phyloP scores from a whole-genome alignment of 2,888 invertebrate genomes.

The Branchellion lobata region DNA sequence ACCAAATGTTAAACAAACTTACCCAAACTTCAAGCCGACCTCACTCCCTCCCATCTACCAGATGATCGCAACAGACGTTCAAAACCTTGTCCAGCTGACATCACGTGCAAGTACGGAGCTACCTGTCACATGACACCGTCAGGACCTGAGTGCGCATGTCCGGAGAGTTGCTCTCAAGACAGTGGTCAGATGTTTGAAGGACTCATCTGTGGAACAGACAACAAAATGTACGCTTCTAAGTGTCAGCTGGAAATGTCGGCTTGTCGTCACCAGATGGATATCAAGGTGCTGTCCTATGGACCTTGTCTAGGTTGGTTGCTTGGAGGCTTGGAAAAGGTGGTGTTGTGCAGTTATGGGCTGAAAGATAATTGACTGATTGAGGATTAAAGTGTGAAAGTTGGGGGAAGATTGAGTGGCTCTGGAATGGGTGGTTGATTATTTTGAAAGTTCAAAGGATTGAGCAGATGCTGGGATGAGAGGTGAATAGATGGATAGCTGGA shows the following conservation, averaged over 20 bases:
- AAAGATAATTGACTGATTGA: no score
- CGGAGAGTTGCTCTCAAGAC: conserved; percentile 8
- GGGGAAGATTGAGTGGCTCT: no score
- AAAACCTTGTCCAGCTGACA: conserved; percentile 31
- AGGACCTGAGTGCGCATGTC: conserved; percentile 33
- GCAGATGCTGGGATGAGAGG: no score
- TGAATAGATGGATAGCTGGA: no score
- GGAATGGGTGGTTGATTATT: no score
- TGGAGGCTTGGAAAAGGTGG: no score
- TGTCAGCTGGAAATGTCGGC: conserved; percentile 35
- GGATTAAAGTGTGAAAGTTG: no score
- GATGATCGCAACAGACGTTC: conserved; percentile 39
- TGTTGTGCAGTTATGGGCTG: no score
- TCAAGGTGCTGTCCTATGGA: conserved; percentile 37
- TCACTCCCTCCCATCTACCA: no score
- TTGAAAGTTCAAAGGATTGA: no score
- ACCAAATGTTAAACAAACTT: no score
- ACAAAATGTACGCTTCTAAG: conserved; percentile 32
- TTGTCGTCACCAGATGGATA: conserved; percentile 35
- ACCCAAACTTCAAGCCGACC: no score
- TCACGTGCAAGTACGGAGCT: conserved; percentile 33
- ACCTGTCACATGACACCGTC: conserved; percentile 24
- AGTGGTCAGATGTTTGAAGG: conserved; percentile 1
- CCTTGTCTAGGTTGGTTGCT: conserved; percentile 27
- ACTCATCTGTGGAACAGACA: conserved; percentile 33